Percentiles rank a stretch among this genome's conserved stretches.
phyloP scores from a whole-genome alignment of 2,888 invertebrate species.

The Pammene fasciana region DNA sequence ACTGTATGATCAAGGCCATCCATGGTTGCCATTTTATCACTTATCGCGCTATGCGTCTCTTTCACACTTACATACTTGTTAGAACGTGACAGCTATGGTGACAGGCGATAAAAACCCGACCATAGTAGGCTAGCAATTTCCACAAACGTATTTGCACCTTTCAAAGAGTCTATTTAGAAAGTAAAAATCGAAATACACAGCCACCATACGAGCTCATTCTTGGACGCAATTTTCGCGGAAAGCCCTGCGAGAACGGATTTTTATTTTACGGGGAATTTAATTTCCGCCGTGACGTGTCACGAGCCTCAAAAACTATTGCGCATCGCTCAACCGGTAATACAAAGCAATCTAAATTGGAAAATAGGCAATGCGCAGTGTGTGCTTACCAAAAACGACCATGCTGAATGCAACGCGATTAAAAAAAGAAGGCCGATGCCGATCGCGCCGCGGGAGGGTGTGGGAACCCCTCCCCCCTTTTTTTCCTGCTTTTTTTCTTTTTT shows the following conservation, averaged over 20 bases:
- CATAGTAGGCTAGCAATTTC: too few relatives aligned
- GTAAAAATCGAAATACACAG: neutral
- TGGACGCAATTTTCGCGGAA: constrained; percentile 10
- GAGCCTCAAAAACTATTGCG: constrained; percentile 81
- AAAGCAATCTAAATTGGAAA: constrained; percentile 84
- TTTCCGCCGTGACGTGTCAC: constrained; percentile 78
- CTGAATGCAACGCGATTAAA: constrained; percentile 83
- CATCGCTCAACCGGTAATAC: constrained; percentile 83
- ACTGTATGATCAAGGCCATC: too few relatives aligned
- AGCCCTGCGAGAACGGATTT: constrained; percentile 5
- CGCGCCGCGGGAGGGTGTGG: constrained; percentile 75
- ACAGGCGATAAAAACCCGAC: too few relatives aligned
- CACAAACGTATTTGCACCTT: too few relatives aligned
- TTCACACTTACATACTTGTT: too few relatives aligned
- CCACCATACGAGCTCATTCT: constrained; percentile 28
- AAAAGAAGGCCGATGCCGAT: constrained; percentile 83
- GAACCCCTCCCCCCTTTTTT: constrained; percentile 68
- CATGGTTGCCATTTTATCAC: too few relatives aligned
- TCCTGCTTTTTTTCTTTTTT: constrained; percentile 73
- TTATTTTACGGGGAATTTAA: constrained; percentile 59
- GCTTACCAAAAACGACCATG: constrained; percentile 82
- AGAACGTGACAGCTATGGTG: too few relatives aligned
- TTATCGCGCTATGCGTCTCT: too few relatives aligned
- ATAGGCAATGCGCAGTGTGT: constrained; percentile 83
- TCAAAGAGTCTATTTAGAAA: neutral